Evolutionary conservation across 2,888 invertebrate genomes (phyloP).

Genomic region (Nemotelus nigrinus): DNA sequence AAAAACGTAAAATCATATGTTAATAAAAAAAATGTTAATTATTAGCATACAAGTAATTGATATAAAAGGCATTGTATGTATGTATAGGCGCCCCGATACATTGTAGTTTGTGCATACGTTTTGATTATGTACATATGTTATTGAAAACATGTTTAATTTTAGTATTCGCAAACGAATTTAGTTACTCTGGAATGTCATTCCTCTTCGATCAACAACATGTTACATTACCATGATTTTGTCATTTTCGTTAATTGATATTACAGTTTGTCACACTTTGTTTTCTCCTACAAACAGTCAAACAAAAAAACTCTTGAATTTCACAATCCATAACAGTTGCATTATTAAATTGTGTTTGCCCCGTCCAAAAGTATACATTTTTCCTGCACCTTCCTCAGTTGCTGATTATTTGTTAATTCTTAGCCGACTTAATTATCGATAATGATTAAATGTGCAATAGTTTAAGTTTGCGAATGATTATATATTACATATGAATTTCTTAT

Average conservation of each 20-base stretch:
- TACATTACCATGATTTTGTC: constrained; percentile 29
- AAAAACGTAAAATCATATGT: constrained; percentile 34
- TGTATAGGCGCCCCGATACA: constrained; percentile 31
- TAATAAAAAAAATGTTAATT: constrained; percentile 33
- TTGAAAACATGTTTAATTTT: constrained; percentile 23
- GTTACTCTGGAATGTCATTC: constrained; percentile 41
- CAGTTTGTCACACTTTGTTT: too few relatives aligned
- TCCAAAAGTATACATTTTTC: constrained; percentile 11
- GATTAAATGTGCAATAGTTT: constrained; percentile 40
- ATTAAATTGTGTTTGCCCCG: not conserved
- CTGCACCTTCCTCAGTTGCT: constrained; percentile 33
- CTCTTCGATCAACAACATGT: constrained; percentile 13
- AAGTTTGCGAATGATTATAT: constrained; percentile 38
- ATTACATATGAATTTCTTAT: constrained; percentile 17
- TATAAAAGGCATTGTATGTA: constrained; percentile 8
- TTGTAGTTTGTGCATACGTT: constrained; percentile 23
- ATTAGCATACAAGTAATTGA: constrained; percentile 25
- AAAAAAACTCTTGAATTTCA: not conserved
- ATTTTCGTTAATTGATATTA: constrained; percentile 4
- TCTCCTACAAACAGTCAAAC: not conserved
- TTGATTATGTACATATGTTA: constrained; percentile 24
- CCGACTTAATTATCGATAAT: constrained; percentile 23
- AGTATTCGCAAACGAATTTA: constrained; percentile 32
- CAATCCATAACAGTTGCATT: not conserved
- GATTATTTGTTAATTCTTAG: constrained; percentile 33